A percentile compares a stretch with the other conserved stretches of the same genome.
Evolutionary conservation across 2,113 vertebrate species (phyloP).

Genomic region (Desmodus rotundus): DNA sequence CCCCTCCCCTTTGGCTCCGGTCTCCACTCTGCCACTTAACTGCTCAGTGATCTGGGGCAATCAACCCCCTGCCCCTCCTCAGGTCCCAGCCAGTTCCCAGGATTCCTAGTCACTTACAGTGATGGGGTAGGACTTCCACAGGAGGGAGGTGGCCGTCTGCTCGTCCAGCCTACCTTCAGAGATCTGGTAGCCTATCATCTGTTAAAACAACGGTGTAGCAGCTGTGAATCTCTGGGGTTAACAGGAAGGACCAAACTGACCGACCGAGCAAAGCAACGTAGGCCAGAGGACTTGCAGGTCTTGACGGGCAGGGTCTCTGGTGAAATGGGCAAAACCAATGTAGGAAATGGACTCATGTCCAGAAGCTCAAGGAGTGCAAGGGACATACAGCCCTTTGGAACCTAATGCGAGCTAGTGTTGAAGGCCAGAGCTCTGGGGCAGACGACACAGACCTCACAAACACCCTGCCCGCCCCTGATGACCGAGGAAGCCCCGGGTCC

Average conservation of each 20-base stretch:
- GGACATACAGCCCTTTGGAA: not conserved
- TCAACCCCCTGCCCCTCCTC: not conserved
- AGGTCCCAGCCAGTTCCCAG: not conserved
- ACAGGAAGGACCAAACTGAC: not conserved
- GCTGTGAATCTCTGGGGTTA: not conserved
- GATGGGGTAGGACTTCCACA: not conserved
- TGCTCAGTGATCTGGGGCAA: not conserved
- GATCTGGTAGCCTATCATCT: slow-evolving; percentile 41
- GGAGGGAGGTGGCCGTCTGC: not conserved
- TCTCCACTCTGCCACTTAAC: not conserved
- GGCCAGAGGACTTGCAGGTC: not conserved
- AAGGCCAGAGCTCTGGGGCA: not conserved
- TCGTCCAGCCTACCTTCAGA: slow-evolving; percentile 46
- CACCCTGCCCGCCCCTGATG: rapidly evolving
- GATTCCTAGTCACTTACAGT: slow-evolving; percentile 35
- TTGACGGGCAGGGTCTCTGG: not conserved
- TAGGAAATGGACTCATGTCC: not conserved
- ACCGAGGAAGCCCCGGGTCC: not conserved
- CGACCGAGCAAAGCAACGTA: not conserved
- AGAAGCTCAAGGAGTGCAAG: not conserved
- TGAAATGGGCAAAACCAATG: not conserved
- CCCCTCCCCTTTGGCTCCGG: rapidly evolving
- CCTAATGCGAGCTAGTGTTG: too few species aligned
- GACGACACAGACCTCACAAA: too few species aligned
- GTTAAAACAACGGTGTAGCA: not conserved